phyloP scores from a whole-genome alignment of 64 coral and sea anemone species.

The Platygyra sinensis region DNA sequence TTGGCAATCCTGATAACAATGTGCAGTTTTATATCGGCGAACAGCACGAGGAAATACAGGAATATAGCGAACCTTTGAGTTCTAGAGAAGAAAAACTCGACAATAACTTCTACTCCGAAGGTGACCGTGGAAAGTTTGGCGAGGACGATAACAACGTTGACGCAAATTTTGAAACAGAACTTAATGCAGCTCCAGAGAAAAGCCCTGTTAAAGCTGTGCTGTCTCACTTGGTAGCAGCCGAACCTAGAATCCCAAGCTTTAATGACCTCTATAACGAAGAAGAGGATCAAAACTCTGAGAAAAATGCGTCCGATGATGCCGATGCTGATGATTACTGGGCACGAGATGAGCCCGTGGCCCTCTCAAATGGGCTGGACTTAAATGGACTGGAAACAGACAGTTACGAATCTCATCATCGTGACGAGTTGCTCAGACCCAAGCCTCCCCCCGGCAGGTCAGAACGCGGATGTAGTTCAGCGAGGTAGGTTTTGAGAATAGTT shows the following conservation, averaged over 20 bases:
- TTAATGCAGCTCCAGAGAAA: neutral
- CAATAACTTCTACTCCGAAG: slow-evolving; percentile 40
- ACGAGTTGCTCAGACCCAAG: slow-evolving; percentile 42
- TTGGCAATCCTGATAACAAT: neutral
- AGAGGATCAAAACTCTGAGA: neutral
- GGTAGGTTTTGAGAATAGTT: slow-evolving; percentile 6
- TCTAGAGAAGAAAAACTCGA: slow-evolving; percentile 13
- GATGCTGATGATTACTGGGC: slow-evolving; percentile 23
- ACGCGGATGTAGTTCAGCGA: slow-evolving; percentile 51
- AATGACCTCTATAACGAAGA: slow-evolving; percentile 24
- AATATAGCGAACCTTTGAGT: neutral
- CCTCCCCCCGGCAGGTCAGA: slow-evolving; percentile 65
- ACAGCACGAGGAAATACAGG: neutral
- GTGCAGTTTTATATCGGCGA: slow-evolving; percentile 25
- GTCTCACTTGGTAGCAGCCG: neutral
- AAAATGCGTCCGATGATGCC: neutral
- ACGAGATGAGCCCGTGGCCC: neutral
- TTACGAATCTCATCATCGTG: slow-evolving; percentile 25
- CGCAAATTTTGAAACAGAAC: neutral
- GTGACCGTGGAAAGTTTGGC: neutral
- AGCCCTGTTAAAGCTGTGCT: neutral
- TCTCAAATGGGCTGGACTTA: neutral
- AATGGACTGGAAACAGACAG: neutral
- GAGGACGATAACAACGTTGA: neutral
- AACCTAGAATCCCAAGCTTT: slow-evolving; percentile 17